Evolutionary conservation across 2,113 vertebrate genomes (phyloP), one percentile per base, ranked within the genome.

Genomic region (Saccopteryx bilineata): DNA sequence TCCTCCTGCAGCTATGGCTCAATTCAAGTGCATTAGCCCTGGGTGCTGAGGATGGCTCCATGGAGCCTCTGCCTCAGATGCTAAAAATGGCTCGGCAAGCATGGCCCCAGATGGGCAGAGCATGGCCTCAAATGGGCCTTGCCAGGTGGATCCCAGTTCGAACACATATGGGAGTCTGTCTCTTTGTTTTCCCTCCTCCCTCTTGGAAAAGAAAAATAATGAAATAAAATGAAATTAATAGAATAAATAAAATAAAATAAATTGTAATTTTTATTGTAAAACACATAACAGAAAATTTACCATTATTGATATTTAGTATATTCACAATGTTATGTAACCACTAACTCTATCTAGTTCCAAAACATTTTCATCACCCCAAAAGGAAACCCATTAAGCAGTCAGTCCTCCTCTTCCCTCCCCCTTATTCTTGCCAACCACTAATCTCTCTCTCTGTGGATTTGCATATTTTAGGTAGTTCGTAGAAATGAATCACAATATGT

Each of bases 261-360:
- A 48, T 58, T 71, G 7, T 74, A 39, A 21, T 76, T 85, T 95
- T 66, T 93, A 69, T 80, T 90, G 4, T 65, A 69, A 91, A 80
- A 83, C 7, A 69, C 0, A 26, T 69, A 87, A 33, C 65, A 52
- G 26, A 80, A 72, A 81, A 68, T 69, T 93, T 74, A 66, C 24
- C 10, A 90, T 66, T 90, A n/a, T 2, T 54, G 8, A 54, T 56
- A 69, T 60, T 93, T 76, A 92, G 14, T 79, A 71, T 75, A 26
- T 87, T 78, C 19, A 61, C n/a, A 72, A 2, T 78, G 10, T 65
- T 75, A 19, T 75, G 5, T 56, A 76, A 69, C 28, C 74, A 19
- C 24, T 48, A 54, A 68, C 15, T 63, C 61, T 90, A 1, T 61
- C 52, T 39, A 61, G 24, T 61, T 72, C 61, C 21, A 75, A 87